These are phyloP conservation scores for Cyanistes caeruleus DNA, from an alignment of 2,113 vertebrate species.

Conservation along the genomic window DNA sequence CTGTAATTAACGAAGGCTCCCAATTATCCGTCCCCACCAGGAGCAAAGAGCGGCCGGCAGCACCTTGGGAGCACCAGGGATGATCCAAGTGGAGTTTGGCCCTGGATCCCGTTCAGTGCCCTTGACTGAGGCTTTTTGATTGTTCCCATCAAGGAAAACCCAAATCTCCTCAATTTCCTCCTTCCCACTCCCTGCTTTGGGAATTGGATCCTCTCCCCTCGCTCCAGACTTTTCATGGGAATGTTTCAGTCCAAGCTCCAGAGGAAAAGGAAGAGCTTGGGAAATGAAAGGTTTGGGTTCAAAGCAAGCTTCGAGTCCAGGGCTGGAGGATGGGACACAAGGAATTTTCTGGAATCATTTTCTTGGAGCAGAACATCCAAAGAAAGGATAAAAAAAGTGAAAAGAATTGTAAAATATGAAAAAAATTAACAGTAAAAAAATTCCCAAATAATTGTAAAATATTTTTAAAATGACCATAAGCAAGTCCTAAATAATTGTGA, in stretches of 20 bases:
- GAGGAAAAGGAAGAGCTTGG: background rate
- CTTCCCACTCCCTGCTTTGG: background rate
- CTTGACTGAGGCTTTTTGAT: background rate
- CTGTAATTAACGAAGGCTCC: background rate
- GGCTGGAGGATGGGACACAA: background rate
- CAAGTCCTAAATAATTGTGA: background rate
- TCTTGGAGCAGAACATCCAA: background rate
- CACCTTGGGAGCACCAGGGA: background rate
- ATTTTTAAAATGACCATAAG: background rate
- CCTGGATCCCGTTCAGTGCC: background rate
- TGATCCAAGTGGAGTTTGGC: background rate
- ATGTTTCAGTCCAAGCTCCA: background rate
- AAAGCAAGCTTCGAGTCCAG: fast-evolving
- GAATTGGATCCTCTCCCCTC: background rate
- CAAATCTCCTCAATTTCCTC: background rate
- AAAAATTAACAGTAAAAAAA: background rate
- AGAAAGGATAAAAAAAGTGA: background rate
- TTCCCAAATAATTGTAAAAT: too few species aligned
- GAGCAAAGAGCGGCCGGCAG: background rate
- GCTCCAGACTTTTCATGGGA: background rate
- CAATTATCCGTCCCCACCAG: background rate
- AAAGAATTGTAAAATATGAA: background rate
- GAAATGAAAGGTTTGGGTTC: background rate
- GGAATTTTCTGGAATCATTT: background rate
- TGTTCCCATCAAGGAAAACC: background rate